Evolutionary conservation across 1,140 invertebrate genomes (phyloP), one percentile per base, ranked within the genome.

Genomic region (Ptiloglossa arizonensis): DNA sequence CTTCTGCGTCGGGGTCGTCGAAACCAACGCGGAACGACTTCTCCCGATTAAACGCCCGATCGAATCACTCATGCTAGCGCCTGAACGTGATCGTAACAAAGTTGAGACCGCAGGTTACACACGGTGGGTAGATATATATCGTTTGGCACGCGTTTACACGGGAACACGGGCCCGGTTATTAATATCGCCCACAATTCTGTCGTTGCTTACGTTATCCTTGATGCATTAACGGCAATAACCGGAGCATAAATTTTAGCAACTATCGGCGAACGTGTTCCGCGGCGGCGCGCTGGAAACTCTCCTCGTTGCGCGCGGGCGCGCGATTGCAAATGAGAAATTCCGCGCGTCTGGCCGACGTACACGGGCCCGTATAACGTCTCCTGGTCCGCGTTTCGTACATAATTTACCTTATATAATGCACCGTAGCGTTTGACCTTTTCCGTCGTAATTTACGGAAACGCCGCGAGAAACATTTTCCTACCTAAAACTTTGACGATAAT

Each of bases 361-460:
- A 54, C 57, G 27, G 44, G 5, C 48, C 38, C 41, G 50, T 72
- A 29, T 19, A 67, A 68, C 77, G 44, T 75, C 56, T 41, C 46
- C 29, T 56, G 22, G 32, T 19, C 19, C 17, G 27, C 46, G 63
- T 52, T 74, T 27, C n/a, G 29, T n/a, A 19, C 54, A 24, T 59
- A 60, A 72, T 69, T 69, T 62, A 68, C 75, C 60, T 79, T 79
- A 79, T 50, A 73, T 68, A 79, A 79, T 29, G 75, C 22, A 17
- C 27, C 52, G 22, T 35, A 24, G 35, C 62, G 52, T 62, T 41
- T 68, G 77, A 74, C 62, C 71, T 75, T 79, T 79, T 32, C 32
- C 62, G 35, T 24, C 15, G 62, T 54, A 57, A 79, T 79, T 68
- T 79, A 75, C 48, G 44, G 32, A 60, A 79, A 63, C 29, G 6